Base-by-base conservation (phyloP, 2,888 invertebrate species). In the Cryptus viduatorius region DNA sequence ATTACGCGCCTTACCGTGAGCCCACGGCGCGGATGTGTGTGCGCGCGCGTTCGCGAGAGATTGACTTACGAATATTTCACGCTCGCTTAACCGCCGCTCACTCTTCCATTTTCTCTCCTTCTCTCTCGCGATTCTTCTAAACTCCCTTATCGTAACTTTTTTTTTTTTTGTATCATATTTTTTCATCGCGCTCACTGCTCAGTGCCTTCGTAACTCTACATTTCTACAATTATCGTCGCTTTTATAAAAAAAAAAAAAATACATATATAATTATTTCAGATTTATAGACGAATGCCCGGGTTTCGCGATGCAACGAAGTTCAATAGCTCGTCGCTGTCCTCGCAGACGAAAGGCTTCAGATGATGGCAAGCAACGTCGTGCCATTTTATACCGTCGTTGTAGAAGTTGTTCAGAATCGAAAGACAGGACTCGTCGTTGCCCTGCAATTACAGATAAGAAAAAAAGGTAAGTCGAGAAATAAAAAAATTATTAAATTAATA, bases 371-470 rank as follows among this genome's bases (percentile, higher is more conserved):
- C 98, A 44, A 98, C 98, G 93, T 98, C 95, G 93, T 98, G 98
- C 98, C 98, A 98, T 94, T 97, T 97, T 80, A 98, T 96, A 19
- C 98, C 98, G 91, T 98, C 98, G 90, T 97, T 97, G 95, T 98
- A 98, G 95, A 98, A 98, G 94, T 98, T 98, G 95, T 98, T 98
- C 92, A 98, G 94, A 89, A 98, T 97, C 79, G 98, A 97, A 91
- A 98, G 93, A 93, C 98, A 98, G 59, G 98, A 98, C 94, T 98
- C 98, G 93, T 98, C 98, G 92, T 98, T 98, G 88, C 98, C 98
- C 97, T 97, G 94, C 71, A 93, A 88, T 80, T 29, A 31, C n/a
- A 65, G 83, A 48, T 37, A n/a, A n/a, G n/a, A n/a, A 82, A 72
- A 82, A 53, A 42, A 76, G 46, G 48, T 56, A 31, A 53, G 29